Evolutionary conservation across 2,113 vertebrate species (phyloP).

Genomic region (Dissostichus mawsoni): DNA sequence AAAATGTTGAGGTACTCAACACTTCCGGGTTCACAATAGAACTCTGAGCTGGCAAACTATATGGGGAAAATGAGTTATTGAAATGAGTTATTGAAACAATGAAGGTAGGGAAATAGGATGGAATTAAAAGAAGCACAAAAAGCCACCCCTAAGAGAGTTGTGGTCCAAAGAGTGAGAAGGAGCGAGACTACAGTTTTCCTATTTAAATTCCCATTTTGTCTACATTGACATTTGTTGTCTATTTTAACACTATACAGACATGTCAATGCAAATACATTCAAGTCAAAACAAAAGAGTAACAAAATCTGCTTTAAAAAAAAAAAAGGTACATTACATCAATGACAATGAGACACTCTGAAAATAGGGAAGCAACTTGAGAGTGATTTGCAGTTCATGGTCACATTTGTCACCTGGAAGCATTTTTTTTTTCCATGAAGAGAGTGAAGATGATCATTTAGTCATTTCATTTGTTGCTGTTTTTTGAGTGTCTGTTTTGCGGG

Average conservation of each 20-base stretch:
- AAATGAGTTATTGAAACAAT: conserved; percentile 30
- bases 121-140: conserved; percentile 26
- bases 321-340: conserved; percentile 47
- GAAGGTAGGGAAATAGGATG: conserved; percentile 33
- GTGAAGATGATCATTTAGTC: conserved; percentile 57
- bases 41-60: background rate
- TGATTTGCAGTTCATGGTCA: conserved; percentile 51
- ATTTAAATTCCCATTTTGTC: background rate
- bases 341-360: conserved; percentile 42
- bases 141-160: conserved; percentile 22
- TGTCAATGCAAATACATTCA: conserved; percentile 58
- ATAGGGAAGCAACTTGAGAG: conserved; percentile 55
- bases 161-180: background rate
- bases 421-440: conserved; percentile 72
- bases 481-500: conserved; percentile 81
- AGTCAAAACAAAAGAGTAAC: conserved; percentile 44
- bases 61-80: conserved; percentile 23
- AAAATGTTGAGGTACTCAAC: too few relatives aligned
- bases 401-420: conserved; percentile 69
- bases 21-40: too few relatives aligned
- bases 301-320: conserved; percentile 42
- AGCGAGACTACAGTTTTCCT: background rate
- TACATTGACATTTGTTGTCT: background rate
- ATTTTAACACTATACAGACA: conserved; percentile 24
- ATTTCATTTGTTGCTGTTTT: conserved; percentile 73